phyloP scores from a whole-genome alignment of 1,140 invertebrate species.

The Magallana gigas region DNA sequence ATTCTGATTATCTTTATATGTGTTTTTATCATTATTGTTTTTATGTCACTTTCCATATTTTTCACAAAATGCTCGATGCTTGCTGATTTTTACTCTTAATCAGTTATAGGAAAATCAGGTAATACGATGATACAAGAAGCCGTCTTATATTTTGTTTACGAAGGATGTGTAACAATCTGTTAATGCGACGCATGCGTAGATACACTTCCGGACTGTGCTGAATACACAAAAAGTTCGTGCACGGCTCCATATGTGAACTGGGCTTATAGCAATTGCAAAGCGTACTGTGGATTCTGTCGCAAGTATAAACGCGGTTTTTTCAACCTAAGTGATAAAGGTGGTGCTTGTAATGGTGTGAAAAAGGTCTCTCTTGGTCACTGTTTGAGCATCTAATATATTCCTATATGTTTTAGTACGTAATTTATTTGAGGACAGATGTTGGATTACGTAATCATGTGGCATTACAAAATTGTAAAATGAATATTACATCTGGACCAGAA shows the following conservation, averaged over 20 bases:
- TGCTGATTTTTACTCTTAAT: too few relatives aligned
- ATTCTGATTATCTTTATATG: too few relatives aligned
- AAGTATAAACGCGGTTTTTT: not conserved
- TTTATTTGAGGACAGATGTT: too few relatives aligned
- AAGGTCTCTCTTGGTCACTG: too few relatives aligned
- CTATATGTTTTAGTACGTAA: too few relatives aligned
- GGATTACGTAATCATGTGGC: not conserved
- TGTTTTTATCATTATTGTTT: too few relatives aligned
- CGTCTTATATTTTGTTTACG: too few relatives aligned
- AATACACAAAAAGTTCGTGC: not conserved
- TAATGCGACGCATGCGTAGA: not conserved
- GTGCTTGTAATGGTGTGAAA: too few relatives aligned
- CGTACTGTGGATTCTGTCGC: not conserved
- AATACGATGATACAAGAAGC: too few relatives aligned
- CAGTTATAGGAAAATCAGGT: too few relatives aligned
- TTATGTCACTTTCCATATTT: too few relatives aligned
- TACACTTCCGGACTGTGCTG: not conserved
- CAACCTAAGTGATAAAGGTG: not conserved
- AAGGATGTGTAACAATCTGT: not conserved
- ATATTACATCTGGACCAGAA: not conserved
- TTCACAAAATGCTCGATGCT: too few relatives aligned
- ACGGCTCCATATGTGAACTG: not conserved
- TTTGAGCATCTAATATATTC: not conserved
- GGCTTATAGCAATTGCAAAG: not conserved
- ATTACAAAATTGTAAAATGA: not conserved